These are phyloP conservation scores for Elanus axillaris DNA, from an alignment of 2,113 vertebrate species.

Conservation along the genomic window DNA sequence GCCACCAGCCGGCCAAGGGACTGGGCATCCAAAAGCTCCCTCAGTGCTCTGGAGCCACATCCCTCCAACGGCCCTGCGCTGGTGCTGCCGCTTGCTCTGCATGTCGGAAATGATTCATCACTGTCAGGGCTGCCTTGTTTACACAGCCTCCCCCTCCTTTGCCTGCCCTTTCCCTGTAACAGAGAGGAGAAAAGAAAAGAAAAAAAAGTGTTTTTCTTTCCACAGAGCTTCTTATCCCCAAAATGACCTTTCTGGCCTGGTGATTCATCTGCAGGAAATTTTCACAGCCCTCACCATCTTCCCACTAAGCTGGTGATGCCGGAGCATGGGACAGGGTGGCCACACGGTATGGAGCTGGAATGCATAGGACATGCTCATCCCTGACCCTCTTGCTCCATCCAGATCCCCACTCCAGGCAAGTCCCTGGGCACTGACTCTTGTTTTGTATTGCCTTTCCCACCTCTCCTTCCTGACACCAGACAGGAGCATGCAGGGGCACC, in stretches of 20 bases:
- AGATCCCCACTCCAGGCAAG: background rate
- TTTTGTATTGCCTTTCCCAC: background rate
- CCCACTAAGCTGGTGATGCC: fast-evolving
- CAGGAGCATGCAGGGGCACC: background rate
- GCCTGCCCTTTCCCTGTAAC: fast-evolving
- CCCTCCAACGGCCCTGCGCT: fast-evolving
- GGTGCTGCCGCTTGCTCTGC: fast-evolving
- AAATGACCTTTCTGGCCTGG: background rate
- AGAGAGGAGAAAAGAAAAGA: background rate
- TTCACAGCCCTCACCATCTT: background rate
- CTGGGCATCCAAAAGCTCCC: fast-evolving
- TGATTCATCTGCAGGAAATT: background rate
- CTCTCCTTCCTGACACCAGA: background rate
- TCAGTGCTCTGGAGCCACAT: fast-evolving
- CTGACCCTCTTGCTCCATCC: background rate
- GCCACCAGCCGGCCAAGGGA: background rate
- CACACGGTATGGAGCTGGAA: fast-evolving
- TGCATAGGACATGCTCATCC: background rate
- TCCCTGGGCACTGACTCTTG: background rate
- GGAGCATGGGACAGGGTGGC: no score
- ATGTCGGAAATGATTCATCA: background rate
- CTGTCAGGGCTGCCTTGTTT: background rate
- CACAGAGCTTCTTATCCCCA: background rate
- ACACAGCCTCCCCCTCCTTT: background rate
- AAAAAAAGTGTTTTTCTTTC: background rate